Evolutionary conservation across 2,113 vertebrate genomes (phyloP), one percentile per base, ranked within the genome.

Genomic region (Sorex fumeus): DNA sequence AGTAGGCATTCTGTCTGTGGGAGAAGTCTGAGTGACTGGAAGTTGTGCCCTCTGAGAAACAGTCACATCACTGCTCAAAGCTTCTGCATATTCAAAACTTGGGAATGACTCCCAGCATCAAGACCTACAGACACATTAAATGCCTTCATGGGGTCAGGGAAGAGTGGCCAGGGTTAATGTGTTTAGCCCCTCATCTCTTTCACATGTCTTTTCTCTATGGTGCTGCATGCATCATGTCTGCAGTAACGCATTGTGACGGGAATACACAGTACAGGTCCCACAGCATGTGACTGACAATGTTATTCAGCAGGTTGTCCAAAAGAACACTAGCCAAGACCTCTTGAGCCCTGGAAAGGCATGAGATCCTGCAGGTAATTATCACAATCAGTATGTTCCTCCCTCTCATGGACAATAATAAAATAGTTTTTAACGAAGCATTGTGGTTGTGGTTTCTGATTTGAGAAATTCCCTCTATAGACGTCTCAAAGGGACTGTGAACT

Each of bases 341-440:
- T 21, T 0, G 40, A 81, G 84, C 89, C 72, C 57, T 28, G n/a
- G 32, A 40, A 88, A 94, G 81, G 69, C 91, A n/a, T 36, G 43
- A 84, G 86, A 82, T 89, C 80, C 74, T 94, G 80, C 72, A 87
- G 74, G 67, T 80, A 92, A 87, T 96, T 81, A 78, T 45, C 72
- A 57, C 47, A 32, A 72, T 67, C 57, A 78, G 40, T 64, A n/a
- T 76, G 16, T 66, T 84, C 36, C 88, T 93, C 32, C 43, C 60
- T 91, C 67, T 83, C 62, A 32, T 27, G 84, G 81, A 80, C 43
- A 32, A 23, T 34, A 75, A 64, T 80, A 80, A 82, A 79, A 75
- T 36, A n/a, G 30, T 60, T 45, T 91, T 82, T 84, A 87, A 87
- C 64, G 60, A 88, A 78, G 53, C 32, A 72, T 50, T 0, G 0